phyloP scores from a whole-genome alignment of 2,113 vertebrate genomes.

The Oncorhynchus clarkii region DNA sequence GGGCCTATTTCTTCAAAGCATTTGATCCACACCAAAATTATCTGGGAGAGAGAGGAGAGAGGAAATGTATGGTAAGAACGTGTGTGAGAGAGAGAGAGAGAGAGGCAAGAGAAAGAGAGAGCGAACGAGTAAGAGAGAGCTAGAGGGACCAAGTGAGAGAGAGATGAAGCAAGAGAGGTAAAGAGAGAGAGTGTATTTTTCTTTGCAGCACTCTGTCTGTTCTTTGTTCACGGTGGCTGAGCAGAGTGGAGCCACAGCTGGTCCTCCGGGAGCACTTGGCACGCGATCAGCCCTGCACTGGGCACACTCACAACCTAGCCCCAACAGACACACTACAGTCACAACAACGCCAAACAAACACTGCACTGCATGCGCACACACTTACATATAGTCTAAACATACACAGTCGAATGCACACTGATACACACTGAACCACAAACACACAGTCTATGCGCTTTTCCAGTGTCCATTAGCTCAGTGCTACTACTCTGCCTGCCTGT shows the following conservation, averaged over 20 bases:
- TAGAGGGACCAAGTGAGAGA: not conserved
- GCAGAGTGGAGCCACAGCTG: slow-evolving; percentile 70
- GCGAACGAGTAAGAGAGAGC: not conserved
- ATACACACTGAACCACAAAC: slow-evolving; percentile 6
- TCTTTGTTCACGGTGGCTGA: slow-evolving; percentile 70
- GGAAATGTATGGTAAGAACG: no score
- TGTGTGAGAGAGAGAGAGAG: no score
- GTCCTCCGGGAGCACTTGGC: slow-evolving; percentile 74
- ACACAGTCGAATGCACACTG: not conserved
- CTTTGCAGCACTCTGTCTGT: slow-evolving; percentile 70
- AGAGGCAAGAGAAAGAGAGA: not conserved
- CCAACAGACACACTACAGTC: slow-evolving; percentile 51
- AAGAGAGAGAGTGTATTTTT: slow-evolving; percentile 44
- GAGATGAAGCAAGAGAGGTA: not conserved
- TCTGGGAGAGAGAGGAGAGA: no score
- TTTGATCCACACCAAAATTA: no score
- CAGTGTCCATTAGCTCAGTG: not conserved
- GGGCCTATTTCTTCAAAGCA: no score
- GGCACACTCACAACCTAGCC: slow-evolving; percentile 55
- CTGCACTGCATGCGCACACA: slow-evolving; percentile 52
- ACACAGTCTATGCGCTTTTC: not conserved
- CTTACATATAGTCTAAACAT: slow-evolving; percentile 16
- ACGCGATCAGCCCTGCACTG: slow-evolving; percentile 71
- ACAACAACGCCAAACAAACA: slow-evolving; percentile 77
- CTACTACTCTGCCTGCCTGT: not conserved